phyloP scores from a whole-genome alignment of 2,888 invertebrate genomes.

The Diaphora mendica region DNA sequence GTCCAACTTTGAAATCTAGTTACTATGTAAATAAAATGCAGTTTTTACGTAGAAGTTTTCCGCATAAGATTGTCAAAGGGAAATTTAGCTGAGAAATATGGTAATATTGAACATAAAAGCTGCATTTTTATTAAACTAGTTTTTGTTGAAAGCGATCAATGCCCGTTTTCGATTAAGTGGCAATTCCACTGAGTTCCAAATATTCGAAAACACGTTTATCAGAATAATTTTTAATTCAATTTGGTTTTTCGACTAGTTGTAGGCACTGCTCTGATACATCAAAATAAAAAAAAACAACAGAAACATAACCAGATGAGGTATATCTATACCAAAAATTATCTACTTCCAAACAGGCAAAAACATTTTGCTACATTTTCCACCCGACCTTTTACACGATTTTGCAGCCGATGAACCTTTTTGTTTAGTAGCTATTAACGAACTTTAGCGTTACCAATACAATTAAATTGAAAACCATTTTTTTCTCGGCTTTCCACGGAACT shows the following conservation, averaged over 20 bases:
- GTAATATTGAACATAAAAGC: neutral
- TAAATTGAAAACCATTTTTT: neutral
- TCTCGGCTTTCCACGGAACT: neutral
- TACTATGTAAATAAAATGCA: conserved; percentile 18
- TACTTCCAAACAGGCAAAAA: neutral
- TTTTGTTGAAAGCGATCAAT: neutral
- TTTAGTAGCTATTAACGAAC: neutral
- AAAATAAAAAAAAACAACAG: neutral
- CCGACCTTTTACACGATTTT: neutral
- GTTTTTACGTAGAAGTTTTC: conserved; percentile 25
- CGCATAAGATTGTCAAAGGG: conserved; percentile 11
- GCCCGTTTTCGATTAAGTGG: neutral
- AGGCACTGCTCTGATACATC: neutral
- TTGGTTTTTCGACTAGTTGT: neutral
- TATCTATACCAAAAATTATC: neutral
- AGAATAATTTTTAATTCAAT: neutral
- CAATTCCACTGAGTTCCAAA: neutral
- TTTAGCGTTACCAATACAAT: neutral
- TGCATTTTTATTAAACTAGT: conserved; percentile 3
- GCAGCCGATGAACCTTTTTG: neutral
- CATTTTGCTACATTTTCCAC: neutral
- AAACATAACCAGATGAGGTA: neutral
- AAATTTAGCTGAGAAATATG: conserved; percentile 18
- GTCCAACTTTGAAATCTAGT: conserved; percentile 22
- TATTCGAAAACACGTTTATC: neutral